Percentiles rank a stretch among this genome's conserved stretches.
Evolutionary conservation across 1,140 invertebrate species (phyloP).

Genomic region (Trissolcus basalis): DNA sequence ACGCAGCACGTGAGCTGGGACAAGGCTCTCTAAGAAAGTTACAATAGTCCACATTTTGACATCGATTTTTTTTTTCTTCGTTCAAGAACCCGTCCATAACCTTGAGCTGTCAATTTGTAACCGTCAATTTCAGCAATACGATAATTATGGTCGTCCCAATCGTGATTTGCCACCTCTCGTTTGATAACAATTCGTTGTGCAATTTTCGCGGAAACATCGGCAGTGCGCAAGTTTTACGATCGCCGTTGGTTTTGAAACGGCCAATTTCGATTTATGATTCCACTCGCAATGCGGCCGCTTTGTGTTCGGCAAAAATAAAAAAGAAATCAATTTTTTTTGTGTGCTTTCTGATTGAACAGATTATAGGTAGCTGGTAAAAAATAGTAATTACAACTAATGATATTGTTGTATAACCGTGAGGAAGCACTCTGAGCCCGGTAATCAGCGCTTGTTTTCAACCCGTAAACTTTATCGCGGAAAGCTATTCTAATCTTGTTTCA

Average conservation of each 20-base stretch:
- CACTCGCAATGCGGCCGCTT: no score
- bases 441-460: constrained; percentile 9
- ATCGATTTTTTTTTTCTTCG: constrained; percentile 26
- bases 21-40: constrained; percentile 57
- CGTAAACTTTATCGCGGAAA: constrained; percentile 12
- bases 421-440: constrained; percentile 5
- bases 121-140: constrained; percentile 6
- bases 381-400: neutral
- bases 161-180: constrained; percentile 4
- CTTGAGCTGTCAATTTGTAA: constrained; percentile 10
- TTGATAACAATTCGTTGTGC: neutral
- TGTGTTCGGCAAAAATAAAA: no score
- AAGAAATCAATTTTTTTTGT: neutral
- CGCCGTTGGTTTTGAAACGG: no score
- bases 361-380: neutral
- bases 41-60: constrained; percentile 41
- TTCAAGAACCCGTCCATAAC: constrained; percentile 20
- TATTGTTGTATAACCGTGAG: constrained; percentile 3
- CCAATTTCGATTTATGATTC: no score
- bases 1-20: constrained; percentile 56
- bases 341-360: neutral
- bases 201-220: no score
- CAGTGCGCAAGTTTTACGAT: no score
- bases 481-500: constrained; percentile 18
- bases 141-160: neutral